Evolutionary conservation across 37 sponge, comb jelly and placozoan genomes (phyloP).

Genomic region (Crambe crambe): DNA sequence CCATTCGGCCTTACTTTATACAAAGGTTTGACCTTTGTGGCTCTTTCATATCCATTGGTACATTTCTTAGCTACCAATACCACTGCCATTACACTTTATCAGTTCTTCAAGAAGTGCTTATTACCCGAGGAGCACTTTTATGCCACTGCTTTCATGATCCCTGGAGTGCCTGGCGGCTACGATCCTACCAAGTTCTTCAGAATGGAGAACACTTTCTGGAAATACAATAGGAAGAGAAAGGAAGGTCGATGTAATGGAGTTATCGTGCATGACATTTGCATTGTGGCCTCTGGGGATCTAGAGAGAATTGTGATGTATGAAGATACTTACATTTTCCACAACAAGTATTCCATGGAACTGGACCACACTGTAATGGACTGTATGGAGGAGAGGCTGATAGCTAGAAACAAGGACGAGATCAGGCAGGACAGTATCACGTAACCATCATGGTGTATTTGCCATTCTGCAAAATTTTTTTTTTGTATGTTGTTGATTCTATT

Average conservation of each 20-base stretch:
- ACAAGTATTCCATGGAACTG: constrained; percentile 47
- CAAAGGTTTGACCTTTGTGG: constrained; percentile 2
- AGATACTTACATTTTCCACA: no score
- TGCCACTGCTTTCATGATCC: constrained; percentile 6
- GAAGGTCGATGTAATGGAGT: background rate
- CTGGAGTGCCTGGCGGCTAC: constrained; percentile 12
- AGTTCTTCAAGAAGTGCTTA: background rate
- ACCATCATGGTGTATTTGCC: no score
- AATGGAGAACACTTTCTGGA: background rate
- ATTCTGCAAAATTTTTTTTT: no score
- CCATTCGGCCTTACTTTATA: background rate
- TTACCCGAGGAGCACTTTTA: constrained; percentile 30
- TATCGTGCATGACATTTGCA: constrained; percentile 8
- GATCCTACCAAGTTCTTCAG: background rate
- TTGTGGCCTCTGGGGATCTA: background rate
- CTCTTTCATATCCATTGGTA: background rate
- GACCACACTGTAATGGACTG: constrained; percentile 60
- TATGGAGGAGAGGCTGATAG: constrained; percentile 28
- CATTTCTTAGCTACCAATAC: background rate
- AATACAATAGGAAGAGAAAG: background rate
- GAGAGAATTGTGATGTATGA: no score
- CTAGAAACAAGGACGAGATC: constrained; percentile 26
- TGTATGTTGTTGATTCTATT: no score
- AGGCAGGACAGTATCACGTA: no score
- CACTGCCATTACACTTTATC: background rate